Base-by-base conservation (phyloP, 2,797 vertebrate genomes). In the Luscinia luscinia region DNA sequence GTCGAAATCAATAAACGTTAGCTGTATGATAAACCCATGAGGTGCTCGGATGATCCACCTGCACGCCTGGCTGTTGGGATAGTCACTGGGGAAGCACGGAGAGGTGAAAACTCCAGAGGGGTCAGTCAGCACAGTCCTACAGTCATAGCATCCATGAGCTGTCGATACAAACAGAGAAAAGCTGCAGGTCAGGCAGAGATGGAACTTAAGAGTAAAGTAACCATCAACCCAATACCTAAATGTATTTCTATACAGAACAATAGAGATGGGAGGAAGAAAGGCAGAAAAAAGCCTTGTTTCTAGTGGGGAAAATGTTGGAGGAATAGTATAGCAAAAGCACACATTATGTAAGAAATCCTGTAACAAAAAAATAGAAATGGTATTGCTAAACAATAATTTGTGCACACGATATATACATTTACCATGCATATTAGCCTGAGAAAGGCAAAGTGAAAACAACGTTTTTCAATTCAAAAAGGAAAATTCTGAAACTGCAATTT, bases 1-100 rank as follows among this genome's bases (percentile, higher is more conserved):
- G 77, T 99, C 98, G 59, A 99, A 99, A 98, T 99, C 99, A 20
- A 98, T 97, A 96, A 99, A 99, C 12, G 98, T 98, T 88, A 99
- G 98, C 96, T 99, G 99, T 95, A 99, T 97, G 97, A 99, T 98
- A 97, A 98, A 99, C 96, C 99, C 99, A 2, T 98, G 85, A 7
- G 99, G 99, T 15, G 99, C 99, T 96, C 97, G 98, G 92, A 99
- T 96, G 82, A 96, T 98, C 99, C 99, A 99, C 57, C 82, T 97
- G 96, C 99, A 99, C 1, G 96, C 89, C 95, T 98, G 98, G 34
- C 97, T 98, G 70, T 98, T 98, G 46, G 98, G 98, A 96, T 99
- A 99, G 94, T 98, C 97, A 18, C 93, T 97, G 26, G 99, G 99
- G 96, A 98, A 99, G 97, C 99, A 99, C 0, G 99, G 99, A 36